Conservation (phyloP, 2,797 vertebrate genomes). For the Gymnothorax reevesii region DNA sequence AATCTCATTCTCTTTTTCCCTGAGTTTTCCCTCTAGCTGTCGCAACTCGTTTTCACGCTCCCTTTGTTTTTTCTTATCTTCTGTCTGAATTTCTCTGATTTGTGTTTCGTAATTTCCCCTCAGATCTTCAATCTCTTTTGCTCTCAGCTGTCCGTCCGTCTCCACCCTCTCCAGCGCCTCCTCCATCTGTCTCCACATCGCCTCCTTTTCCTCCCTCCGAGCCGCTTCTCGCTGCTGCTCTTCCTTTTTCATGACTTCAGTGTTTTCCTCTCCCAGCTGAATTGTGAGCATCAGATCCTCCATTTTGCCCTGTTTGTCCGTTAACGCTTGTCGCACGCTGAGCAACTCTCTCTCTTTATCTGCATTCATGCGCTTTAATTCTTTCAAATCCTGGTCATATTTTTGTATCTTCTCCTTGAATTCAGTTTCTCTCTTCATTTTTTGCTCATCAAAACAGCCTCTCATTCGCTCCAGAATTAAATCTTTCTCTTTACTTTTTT, state of each 20-base stretch:
- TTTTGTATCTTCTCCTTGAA: conserved; percentile 28
- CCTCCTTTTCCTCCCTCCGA: conserved; percentile 36
- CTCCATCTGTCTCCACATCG: conserved; percentile 60
- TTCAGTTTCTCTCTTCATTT: neutral
- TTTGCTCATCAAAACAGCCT: conserved; percentile 33
- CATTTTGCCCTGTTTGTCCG: conserved; percentile 51
- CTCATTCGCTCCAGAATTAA: neutral
- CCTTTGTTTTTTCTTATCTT: neutral
- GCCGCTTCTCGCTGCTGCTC: conserved; percentile 39
- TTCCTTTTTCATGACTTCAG: conserved; percentile 53
- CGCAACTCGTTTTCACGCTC: neutral
- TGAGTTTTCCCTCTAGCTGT: neutral
- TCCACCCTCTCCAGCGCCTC: conserved; percentile 27
- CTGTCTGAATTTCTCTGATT: neutral
- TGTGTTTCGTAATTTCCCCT: neutral
- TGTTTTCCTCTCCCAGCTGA: conserved; percentile 58
- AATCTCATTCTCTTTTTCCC: neutral
- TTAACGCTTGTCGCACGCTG: conserved; percentile 41
- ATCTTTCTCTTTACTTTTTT: neutral
- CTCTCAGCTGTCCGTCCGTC: conserved; percentile 44
- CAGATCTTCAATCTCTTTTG: conserved; percentile 7
- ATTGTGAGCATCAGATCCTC: conserved; percentile 51
- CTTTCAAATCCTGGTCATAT: conserved; percentile 47
- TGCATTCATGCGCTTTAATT: conserved; percentile 18
- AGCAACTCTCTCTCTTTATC: conserved; percentile 47